These are phyloP conservation scores for Pogonophryne albipinna DNA, from an alignment of 2,797 vertebrate genomes.

Conservation along the genomic window DNA sequence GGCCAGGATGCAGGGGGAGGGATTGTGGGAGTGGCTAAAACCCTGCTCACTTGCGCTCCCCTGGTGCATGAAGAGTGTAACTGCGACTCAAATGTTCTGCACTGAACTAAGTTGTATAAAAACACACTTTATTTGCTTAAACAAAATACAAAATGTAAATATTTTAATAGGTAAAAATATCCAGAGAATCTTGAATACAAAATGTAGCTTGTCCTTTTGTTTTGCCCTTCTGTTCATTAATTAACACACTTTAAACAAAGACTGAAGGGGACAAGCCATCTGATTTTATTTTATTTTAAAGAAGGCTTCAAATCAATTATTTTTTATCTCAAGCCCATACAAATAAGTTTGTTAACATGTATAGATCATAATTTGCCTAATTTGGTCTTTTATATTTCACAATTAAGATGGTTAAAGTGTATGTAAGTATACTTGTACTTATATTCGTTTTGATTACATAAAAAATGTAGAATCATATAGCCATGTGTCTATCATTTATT, in stretches of 20 bases:
- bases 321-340: not conserved
- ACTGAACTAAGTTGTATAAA: not conserved
- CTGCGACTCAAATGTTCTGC: conserved; percentile 63
- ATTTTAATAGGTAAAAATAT: not conserved
- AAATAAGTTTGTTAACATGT: not conserved
- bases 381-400: not conserved
- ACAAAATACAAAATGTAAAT: not conserved
- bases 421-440: not conserved
- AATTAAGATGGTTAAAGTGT: not conserved
- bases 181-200: not conserved
- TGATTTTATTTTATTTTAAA: not conserved
- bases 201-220: not conserved
- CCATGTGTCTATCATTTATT: not conserved
- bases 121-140: conserved; percentile 5
- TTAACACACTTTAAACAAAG: not conserved
- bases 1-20: conserved; percentile 69
- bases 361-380: not conserved
- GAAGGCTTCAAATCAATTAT: not conserved
- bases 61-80: conserved; percentile 86
- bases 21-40: conserved; percentile 74
- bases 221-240: not conserved
- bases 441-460: not conserved
- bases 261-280: not conserved
- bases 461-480: not conserved
- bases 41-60: conserved; percentile 94